phyloP scores from a whole-genome alignment of 1,140 invertebrate genomes.

The Carposina sasakii region DNA sequence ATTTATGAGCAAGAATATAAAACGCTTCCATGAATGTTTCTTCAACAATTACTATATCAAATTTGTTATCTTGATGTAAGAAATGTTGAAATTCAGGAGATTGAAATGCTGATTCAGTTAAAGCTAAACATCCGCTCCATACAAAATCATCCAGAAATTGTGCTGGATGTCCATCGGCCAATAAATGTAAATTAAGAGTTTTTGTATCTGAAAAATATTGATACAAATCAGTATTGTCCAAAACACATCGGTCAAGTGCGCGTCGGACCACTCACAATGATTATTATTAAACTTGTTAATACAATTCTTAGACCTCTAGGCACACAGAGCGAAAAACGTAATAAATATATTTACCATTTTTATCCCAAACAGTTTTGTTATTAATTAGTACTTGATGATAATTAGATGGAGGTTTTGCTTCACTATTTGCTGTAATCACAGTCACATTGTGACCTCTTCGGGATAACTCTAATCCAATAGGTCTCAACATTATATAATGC shows the following conservation, averaged over 20 bases:
- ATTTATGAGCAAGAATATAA: constrained; percentile 71
- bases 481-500: constrained; percentile 73
- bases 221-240: no score
- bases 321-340: no score
- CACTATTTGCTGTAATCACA: constrained; percentile 69
- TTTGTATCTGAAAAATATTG: constrained; percentile 33
- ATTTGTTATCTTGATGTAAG: constrained; percentile 60
- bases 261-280: no score
- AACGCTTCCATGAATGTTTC: constrained; percentile 74
- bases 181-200: constrained; percentile 53
- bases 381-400: constrained; percentile 70
- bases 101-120: constrained; percentile 65
- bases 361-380: constrained; percentile 69
- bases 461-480: constrained; percentile 73
- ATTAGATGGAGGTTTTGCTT: constrained; percentile 57
- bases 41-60: constrained; percentile 72
- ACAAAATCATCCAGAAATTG: constrained; percentile 44
- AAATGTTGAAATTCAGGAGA: constrained; percentile 63
- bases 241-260: no score
- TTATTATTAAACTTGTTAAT: no score
- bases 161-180: constrained; percentile 42
- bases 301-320: no score
- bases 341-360: constrained; percentile 48
- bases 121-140: constrained; percentile 60
- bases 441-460: constrained; percentile 76